Evolutionary conservation across 1,140 invertebrate genomes (phyloP).

Genomic region (Pseudomyrmex cubaensis): DNA sequence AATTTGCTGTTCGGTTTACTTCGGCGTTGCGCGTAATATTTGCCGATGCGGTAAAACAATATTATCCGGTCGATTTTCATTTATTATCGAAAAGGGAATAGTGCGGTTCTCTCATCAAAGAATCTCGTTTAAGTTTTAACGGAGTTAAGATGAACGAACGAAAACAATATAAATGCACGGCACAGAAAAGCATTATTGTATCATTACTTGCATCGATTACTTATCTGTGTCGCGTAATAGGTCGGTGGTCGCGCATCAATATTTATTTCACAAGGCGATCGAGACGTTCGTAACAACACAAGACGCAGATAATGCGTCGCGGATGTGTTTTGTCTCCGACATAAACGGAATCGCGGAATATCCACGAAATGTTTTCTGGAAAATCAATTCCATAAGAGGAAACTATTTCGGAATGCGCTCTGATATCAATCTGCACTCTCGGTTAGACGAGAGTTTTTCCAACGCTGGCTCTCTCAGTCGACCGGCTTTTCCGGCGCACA

Average conservation of each 20-base stretch:
- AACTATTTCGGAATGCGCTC: conserved; percentile 35
- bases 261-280: conserved; percentile 12
- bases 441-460: background rate
- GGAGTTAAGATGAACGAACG: conserved; percentile 11
- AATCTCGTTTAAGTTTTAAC: conserved; percentile 19
- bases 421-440: background rate
- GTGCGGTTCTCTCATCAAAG: conserved; percentile 6
- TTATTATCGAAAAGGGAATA: background rate
- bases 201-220: too few relatives aligned
- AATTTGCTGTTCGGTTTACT: conserved; percentile 8
- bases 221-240: too few relatives aligned
- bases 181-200: too few relatives aligned
- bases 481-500: background rate
- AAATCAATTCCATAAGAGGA: conserved; percentile 34
- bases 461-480: background rate
- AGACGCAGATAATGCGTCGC: conserved; percentile 37
- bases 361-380: conserved; percentile 24
- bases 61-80: too few relatives aligned
- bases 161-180: too few relatives aligned
- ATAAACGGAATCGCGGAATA: conserved; percentile 9
- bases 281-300: conserved; percentile 41
- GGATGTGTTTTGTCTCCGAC: conserved; percentile 19
- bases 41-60: conserved; percentile 12
- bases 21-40: background rate
- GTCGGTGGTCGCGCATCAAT: conserved; percentile 2